Base-by-base conservation (phyloP, 2,888 invertebrate species). In the Ceramica pisi region DNA sequence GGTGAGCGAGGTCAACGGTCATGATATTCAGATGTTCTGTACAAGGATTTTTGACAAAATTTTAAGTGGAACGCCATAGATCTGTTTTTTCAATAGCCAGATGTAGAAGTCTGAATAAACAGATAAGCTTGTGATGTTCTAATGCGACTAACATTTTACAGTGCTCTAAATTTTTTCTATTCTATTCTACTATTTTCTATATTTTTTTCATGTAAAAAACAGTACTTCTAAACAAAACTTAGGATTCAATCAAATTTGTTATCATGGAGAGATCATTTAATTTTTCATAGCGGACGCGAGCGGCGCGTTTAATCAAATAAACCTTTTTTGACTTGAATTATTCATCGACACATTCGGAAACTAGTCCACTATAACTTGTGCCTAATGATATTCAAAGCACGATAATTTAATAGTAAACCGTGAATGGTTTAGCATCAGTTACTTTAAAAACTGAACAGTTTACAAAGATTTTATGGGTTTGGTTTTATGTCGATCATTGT, bases 291-390 rank as follows among this genome's bases (percentile, higher is more conserved):
- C 9, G 10, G 59, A 35, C 67, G 46, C 50, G 65, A 60, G 73
- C 71, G 73, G 71, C 66, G 56, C 19, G 57, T 77, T 74, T 79
- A 77, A 83, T 83, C 80, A 75, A 77, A 80, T 85, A 68, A 71
- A 80, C 56, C 67, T 80, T 71, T 80, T 80, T 71, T 75, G 67
- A 65, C 76, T 78, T 84, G 81, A 84, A 85, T 84, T 71, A 83
- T 84, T 84, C 84, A 85, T 80, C 63, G 31, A 50, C 57, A 76
- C 60, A 79, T 77, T 73, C 72, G 59, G n/a, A 77, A 81, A 81
- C 73, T 81, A 68, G 75, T 75, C 70, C 66, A 75, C 75, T 80
- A 76, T 74, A 74, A 68, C 62, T 65, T 68, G 50, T 57, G 31
- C 57, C 19, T 83, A 72, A 79, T 83, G 16, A 51, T 57, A 84